Percentiles rank a stretch among this genome's conserved stretches.
phyloP scores from a whole-genome alignment of 2,113 vertebrate genomes.

The human region GRCh38 chrX:22536001-22536500 shows the following conservation, averaged over 20 bases:
- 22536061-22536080: slow-evolving; percentile 44
- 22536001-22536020: slow-evolving; percentile 38
- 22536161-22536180: slow-evolving; percentile 64
- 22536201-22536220: slow-evolving; percentile 31
- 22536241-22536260: slow-evolving; percentile 25
- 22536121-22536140: slow-evolving; percentile 35
- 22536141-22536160: slow-evolving; percentile 59
- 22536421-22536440: background rate
- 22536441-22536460: background rate
- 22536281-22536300: background rate
- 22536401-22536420: background rate
- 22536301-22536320: background rate
- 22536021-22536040: slow-evolving; percentile 39
- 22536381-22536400: background rate
- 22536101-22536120: background rate
- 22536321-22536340: slow-evolving; percentile 5
- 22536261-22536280: slow-evolving; percentile 47
- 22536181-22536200: slow-evolving; percentile 51
- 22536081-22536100: slow-evolving; percentile 46
- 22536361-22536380: background rate
- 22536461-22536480: background rate
- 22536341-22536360: slow-evolving; percentile 33
- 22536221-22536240: slow-evolving; percentile 37
- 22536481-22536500: background rate
- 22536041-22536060: slow-evolving; percentile 59